phyloP scores from a whole-genome alignment of 2,888 invertebrate genomes.

The Epistrophe grossulariae region DNA sequence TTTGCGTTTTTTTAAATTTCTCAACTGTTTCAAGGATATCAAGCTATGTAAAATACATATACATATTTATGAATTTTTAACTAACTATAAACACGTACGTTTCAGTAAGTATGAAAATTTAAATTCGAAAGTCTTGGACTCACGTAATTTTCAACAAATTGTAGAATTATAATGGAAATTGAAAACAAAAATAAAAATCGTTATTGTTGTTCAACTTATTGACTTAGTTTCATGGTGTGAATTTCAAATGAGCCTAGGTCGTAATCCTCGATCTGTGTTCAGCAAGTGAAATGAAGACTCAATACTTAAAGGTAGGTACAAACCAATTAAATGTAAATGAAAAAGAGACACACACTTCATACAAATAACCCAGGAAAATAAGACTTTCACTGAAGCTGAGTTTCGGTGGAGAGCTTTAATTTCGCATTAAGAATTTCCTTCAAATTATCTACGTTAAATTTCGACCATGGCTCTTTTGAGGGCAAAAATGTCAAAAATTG shows the following conservation, averaged over 20 bases:
- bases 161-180: neutral
- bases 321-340: neutral
- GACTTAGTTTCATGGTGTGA: neutral
- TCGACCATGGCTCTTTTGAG: too few relatives aligned
- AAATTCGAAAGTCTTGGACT: neutral
- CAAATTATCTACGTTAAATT: too few relatives aligned
- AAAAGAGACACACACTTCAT: too few relatives aligned
- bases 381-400: too few relatives aligned
- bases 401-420: too few relatives aligned
- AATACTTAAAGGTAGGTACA: neutral
- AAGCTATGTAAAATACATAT: neutral
- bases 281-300: neutral
- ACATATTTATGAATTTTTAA: constrained; percentile 17
- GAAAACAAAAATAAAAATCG: neutral
- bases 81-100: neutral
- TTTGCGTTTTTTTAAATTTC: constrained; percentile 20
- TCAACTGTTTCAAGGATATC: constrained; percentile 46
- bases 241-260: neutral
- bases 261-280: neutral
- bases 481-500: too few relatives aligned
- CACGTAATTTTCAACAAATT: constrained; percentile 8
- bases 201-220: constrained; percentile 10
- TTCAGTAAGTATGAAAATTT: neutral
- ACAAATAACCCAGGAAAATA: too few relatives aligned
- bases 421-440: too few relatives aligned